Evolutionary conservation across 2,113 vertebrate species (phyloP), one percentile per base, ranked within the genome.

Genomic region (Heterochromis multidens): DNA sequence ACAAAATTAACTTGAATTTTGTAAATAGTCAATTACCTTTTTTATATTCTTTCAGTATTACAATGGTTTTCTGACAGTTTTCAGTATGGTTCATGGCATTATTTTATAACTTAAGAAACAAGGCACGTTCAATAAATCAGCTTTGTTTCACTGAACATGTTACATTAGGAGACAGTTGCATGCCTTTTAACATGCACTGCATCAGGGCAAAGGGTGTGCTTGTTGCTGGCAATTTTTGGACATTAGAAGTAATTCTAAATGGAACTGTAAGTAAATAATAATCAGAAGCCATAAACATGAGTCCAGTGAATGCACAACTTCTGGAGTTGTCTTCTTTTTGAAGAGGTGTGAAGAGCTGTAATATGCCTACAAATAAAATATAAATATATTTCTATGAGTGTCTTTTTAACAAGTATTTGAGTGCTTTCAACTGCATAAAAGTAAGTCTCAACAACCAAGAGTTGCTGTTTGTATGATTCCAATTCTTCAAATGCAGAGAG

Each of bases 1-100:
- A 94, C 85, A 94, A 91, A 94, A 88, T 88, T 89, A 95, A 96
- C 95, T 96, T 96, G 95, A 96, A 96, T 92, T 94, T 94, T 96
- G 95, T 96, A 96, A 95, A 96, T 96, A 96, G 89, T 87, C 86
- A 89, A 79, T 81, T 90, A 88, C 54, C 57, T 91, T 91, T 92
- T 61, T 59, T 60, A 91, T 95, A 93, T 82, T 85, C 92, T 91
- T 80, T 87, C 82, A 91, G 60, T 90, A 79, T 83, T 65, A 65
- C 82, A 83, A 82, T 78, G 80, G 37, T 87, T 89, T 82, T 82
- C 63, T 10, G 23, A 65, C 61, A 72, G 65, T 86, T 85, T 88
- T 87, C 72, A 84, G 83, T 62, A 60, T 70, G 77, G 35, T 92
- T 92, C 91, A 85, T 88, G 87, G 86, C 84, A 90, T 94, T 93